Evolutionary conservation across 2,113 vertebrate genomes (phyloP), one percentile per base, ranked within the genome.

Genomic region (Nothoprocta pentlandii): DNA sequence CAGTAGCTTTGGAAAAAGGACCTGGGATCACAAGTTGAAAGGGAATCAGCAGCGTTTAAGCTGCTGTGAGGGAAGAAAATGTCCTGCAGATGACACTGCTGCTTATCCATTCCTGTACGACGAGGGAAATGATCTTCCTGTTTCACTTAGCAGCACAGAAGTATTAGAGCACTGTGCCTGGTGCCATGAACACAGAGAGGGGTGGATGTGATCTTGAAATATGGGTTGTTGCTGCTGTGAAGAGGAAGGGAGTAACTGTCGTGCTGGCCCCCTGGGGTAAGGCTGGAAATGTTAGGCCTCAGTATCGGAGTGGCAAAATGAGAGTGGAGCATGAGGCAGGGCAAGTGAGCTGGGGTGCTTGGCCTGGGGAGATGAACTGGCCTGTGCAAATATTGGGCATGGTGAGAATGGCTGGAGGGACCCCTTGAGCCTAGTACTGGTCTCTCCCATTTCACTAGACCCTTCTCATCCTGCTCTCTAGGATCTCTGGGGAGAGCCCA

Each of bases 151-250:
- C 54, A 20, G 20, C 79, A n/a, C 19, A 39, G 3, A 34, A 30
- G 28, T 30, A 4, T 36, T 53, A 6, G 41, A 75, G 32, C 16
- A 3, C 20, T 2, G 49, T 17, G n/a, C 68, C 73, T 58, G 0
- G 1, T 59, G 41, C 8, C 9, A 3, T 22, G 67, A 36, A 12
- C 46, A 4, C 15, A 58, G 64, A 80, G 63, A 61, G 44, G 20
- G 20, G 7, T 20, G 28, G 25, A 21, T 81, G 49, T 39, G 44
- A n/a, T 20, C 61, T 80, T 47, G 46, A 80, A 68, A 56, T 61
- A 25, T 63, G 56, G 34, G 12, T 20, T 2, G 6, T 59, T 89
- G 9, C 42, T 56, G 15, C 16, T 56, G 54, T 41, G 49, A 39
- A 25, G 36, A 67, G 36, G 8, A 66, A 44, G 30, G n/a, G 14